phyloP scores from a whole-genome alignment of 2,888 invertebrate genomes.

The Patella pellucida region DNA sequence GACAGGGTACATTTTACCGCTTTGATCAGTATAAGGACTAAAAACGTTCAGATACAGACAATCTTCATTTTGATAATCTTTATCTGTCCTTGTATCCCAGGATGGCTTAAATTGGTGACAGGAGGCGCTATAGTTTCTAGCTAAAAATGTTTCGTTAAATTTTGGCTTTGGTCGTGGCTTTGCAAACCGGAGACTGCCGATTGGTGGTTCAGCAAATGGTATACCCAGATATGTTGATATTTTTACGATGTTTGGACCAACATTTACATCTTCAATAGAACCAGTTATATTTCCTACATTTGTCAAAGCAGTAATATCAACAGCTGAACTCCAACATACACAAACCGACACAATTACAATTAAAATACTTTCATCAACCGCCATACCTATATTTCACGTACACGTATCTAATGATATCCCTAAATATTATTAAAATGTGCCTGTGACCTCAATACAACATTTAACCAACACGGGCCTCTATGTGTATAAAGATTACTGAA shows the following conservation, averaged over 20 bases:
- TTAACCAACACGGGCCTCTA: too few relatives aligned
- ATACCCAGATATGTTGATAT: conserved; percentile 82
- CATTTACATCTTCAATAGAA: not conserved
- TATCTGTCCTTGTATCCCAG: too few relatives aligned
- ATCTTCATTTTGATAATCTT: conserved; percentile 33
- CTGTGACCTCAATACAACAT: too few relatives aligned
- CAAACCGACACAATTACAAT: too few relatives aligned
- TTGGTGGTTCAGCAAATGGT: conserved; percentile 90
- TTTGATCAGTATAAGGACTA: conserved; percentile 32
- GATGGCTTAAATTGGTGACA: conserved; percentile 35
- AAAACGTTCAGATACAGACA: conserved; percentile 53
- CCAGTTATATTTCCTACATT: not conserved
- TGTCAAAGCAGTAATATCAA: not conserved
- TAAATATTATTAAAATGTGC: too few relatives aligned
- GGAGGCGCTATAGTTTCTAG: conserved; percentile 37
- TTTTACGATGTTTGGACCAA: not conserved
- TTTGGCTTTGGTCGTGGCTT: conserved; percentile 75
- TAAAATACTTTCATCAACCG: too few relatives aligned
- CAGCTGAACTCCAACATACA: too few relatives aligned
- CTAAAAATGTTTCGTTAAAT: conserved; percentile 31
- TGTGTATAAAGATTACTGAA: too few relatives aligned
- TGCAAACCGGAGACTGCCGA: conserved; percentile 85
- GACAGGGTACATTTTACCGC: conserved; percentile 26
- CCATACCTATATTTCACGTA: too few relatives aligned
- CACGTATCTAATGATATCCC: too few relatives aligned